Evolutionary conservation across 2,113 vertebrate species (phyloP), one percentile per base, ranked within the genome.

Genomic region (Malurus elegans): DNA sequence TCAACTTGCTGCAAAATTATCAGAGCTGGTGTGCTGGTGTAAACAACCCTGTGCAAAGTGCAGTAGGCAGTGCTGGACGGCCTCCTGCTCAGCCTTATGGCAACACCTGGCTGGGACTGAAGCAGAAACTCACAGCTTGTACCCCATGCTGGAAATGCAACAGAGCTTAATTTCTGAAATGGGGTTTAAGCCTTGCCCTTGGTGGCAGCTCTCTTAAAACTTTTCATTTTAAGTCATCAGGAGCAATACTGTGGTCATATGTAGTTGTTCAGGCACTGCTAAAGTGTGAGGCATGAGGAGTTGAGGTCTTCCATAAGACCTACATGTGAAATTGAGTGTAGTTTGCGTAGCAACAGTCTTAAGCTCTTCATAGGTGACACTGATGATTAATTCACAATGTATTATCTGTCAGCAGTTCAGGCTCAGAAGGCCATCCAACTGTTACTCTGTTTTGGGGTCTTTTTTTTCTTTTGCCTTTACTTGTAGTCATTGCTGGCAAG

Each of bases 291-390:
- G 17, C 1, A 0, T 1, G 3, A 69, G 32, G 21, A 64, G 21
- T 21, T 1, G 1, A 85, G 24, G n/a, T 50, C n/a, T 79, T 13
- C 0, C 2, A 0, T 10, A 48, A 79, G 18, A 44, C 4, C 16
- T 20, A 9, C 0, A 0, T 6, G 36, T 69, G 28, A 90, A 71
- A 71, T 7, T 62, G 14, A 51, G 21, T 24, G 28, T 38, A 20
- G 31, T 34, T 84, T 93, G 48, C 18, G 12, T 11, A 15, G 21
- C 1, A 13, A 44, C 54, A 48, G 31, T 32, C 13, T 75, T 61
- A 45, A 42, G 48, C 12, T 48, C 48, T 48, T 62, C 31, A 38
- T 19, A 23, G 47, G 51, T 87, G 56, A 91, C 81, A 58, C 34
- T 67, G 64, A 8, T 4, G 17, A 9, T 87, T 44, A 82, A 67